Evolutionary conservation across 2,113 vertebrate genomes (phyloP).

Genomic region (Tetrax tetrax): DNA sequence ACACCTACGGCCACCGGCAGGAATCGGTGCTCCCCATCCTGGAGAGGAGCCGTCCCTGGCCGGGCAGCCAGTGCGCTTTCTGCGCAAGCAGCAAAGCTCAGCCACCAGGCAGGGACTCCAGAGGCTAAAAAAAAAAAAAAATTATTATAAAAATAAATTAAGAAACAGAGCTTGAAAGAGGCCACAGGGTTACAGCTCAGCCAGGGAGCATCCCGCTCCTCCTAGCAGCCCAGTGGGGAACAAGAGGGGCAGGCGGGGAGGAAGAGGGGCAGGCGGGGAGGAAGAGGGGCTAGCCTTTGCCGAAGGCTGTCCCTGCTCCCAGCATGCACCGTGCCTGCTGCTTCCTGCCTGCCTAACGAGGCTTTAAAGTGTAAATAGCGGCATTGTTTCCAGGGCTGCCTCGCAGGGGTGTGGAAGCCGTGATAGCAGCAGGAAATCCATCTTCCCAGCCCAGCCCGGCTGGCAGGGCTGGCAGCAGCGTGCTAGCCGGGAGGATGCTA

Average conservation of each 20-base stretch:
- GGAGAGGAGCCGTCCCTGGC: background rate
- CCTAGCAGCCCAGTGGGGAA: background rate
- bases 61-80: rapidly evolving
- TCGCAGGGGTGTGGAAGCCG: background rate
- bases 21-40: rapidly evolving
- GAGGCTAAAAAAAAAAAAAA: background rate
- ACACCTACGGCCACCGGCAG: background rate
- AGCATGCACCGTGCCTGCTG: constrained; percentile 25
- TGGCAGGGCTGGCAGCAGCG: background rate
- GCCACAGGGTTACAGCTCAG: background rate
- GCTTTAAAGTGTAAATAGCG: constrained; percentile 58
- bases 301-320: constrained; percentile 6
- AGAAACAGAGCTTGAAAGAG: background rate
- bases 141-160: background rate
- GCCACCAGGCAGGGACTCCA: background rate
- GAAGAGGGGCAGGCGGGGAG: background rate
- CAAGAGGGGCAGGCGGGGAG: background rate
- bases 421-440: background rate
- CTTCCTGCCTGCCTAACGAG: constrained; percentile 48
- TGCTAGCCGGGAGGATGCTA: background rate
- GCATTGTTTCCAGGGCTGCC: constrained; percentile 56
- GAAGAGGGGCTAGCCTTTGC: background rate
- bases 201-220: background rate
- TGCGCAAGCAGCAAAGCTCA: background rate
- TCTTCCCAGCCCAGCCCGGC: background rate